phyloP scores from a whole-genome alignment of 2,113 vertebrate genomes.

The Fulica atra region DNA sequence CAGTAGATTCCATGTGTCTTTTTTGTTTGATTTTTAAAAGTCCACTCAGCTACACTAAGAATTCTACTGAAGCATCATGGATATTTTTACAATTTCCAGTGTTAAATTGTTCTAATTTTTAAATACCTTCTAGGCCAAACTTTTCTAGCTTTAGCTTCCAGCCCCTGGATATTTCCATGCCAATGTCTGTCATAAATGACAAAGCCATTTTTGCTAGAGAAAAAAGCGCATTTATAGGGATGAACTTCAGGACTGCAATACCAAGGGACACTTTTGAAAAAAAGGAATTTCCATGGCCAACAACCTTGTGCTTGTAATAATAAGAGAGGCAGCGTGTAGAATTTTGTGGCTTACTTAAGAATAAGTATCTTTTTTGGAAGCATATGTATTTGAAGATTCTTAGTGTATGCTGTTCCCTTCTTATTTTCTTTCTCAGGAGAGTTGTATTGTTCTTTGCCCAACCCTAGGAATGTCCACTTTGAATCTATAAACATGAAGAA shows the following conservation, averaged over 20 bases:
- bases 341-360: background rate
- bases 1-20: background rate
- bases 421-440: slow-evolving; percentile 66
- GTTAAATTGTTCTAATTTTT: background rate
- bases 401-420: background rate
- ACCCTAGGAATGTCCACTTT: slow-evolving; percentile 80
- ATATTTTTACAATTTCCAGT: background rate
- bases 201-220: background rate
- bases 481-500: slow-evolving; percentile 88
- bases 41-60: background rate
- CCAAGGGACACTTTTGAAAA: background rate
- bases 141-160: background rate
- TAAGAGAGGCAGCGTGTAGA: background rate
- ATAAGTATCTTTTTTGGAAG: background rate
- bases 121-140: background rate
- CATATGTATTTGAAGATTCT: background rate
- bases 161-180: background rate
- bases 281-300: fast-evolving
- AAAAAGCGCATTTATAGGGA: fast-evolving
- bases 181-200: background rate
- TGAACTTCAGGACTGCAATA: background rate
- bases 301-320: background rate
- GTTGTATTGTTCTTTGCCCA: slow-evolving; percentile 66
- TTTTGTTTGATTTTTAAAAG: background rate
- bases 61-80: background rate